Conservation (phyloP, 2,888 invertebrate genomes). For the Auanema freiburgensis region DNA sequence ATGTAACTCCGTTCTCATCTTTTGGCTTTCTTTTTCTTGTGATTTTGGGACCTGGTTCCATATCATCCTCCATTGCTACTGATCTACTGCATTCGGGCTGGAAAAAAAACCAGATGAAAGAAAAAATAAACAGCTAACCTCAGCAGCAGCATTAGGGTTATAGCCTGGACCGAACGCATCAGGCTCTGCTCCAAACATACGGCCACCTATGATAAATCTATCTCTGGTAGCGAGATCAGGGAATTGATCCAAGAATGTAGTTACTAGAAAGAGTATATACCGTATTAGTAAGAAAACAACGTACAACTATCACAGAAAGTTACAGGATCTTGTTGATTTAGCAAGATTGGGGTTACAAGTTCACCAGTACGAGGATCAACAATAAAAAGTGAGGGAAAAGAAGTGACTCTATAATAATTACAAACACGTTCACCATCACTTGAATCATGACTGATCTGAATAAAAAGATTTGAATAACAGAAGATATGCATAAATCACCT, state of each 20-base stretch:
- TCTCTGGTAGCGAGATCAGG: constrained; percentile 51
- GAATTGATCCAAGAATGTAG: constrained; percentile 42
- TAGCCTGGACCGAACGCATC: constrained; percentile 15
- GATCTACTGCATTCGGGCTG: not conserved
- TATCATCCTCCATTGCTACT: not conserved
- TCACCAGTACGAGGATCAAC: constrained; percentile 55
- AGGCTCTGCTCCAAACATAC: not conserved
- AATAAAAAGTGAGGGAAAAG: constrained; percentile 48
- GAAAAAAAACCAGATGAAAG: too few relatives aligned
- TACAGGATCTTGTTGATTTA: constrained; percentile 32
- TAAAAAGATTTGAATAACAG: not conserved
- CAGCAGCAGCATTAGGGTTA: constrained; percentile 17
- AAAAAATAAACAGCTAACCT: constrained; percentile 4
- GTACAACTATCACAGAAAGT: constrained; percentile 41
- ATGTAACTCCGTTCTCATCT: not conserved
- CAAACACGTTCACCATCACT: constrained; percentile 37
- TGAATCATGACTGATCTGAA: constrained; percentile 31
- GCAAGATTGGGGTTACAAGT: constrained; percentile 24
- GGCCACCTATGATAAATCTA: constrained; percentile 7
- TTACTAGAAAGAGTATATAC: too few relatives aligned
- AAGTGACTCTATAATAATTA: constrained; percentile 36
- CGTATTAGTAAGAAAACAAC: constrained; percentile 5
- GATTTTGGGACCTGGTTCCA: too few relatives aligned
- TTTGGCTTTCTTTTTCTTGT: not conserved
- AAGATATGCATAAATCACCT: constrained; percentile 67